Evolutionary conservation across 2,113 vertebrate species (phyloP).

Genomic region (Barnardius zonarius): DNA sequence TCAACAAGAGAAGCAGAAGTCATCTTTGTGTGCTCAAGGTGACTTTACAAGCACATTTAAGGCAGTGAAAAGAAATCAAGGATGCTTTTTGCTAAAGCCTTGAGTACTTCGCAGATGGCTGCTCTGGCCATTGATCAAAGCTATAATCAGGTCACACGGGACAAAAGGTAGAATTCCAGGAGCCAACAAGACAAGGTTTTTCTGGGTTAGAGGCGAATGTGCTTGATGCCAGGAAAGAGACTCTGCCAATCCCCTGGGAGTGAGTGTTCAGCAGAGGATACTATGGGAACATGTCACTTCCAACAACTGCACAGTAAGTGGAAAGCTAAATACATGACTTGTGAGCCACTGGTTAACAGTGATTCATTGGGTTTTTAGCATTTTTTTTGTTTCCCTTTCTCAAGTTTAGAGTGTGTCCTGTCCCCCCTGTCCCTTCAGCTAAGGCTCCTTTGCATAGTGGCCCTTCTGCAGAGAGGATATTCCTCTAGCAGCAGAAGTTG

Average conservation of each 20-base stretch:
- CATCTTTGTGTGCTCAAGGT: background rate
- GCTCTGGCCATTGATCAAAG: conserved; percentile 1
- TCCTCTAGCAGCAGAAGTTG: background rate
- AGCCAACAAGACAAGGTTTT: background rate
- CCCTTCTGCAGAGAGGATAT: background rate
- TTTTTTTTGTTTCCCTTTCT: background rate
- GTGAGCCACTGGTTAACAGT: background rate
- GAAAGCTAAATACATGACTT: background rate
- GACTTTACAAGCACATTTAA: background rate
- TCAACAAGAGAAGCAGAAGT: background rate
- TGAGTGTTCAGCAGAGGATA: background rate
- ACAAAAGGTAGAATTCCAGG: background rate
- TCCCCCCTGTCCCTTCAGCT: background rate
- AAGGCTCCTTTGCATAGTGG: background rate
- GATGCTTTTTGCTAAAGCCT: background rate
- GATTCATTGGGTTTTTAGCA: background rate
- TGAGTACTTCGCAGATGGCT: conserved; percentile 26
- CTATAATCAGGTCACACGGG: background rate
- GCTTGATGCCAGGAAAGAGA: background rate
- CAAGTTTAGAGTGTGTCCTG: background rate
- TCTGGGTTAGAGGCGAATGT: background rate
- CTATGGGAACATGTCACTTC: accelerated
- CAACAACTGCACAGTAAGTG: background rate
- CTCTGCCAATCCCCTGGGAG: accelerated
- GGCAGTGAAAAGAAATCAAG: background rate